Evolutionary conservation across 2,113 vertebrate species (phyloP), one percentile per base, ranked within the genome.

Genomic region (Laticauda laticaudata): DNA sequence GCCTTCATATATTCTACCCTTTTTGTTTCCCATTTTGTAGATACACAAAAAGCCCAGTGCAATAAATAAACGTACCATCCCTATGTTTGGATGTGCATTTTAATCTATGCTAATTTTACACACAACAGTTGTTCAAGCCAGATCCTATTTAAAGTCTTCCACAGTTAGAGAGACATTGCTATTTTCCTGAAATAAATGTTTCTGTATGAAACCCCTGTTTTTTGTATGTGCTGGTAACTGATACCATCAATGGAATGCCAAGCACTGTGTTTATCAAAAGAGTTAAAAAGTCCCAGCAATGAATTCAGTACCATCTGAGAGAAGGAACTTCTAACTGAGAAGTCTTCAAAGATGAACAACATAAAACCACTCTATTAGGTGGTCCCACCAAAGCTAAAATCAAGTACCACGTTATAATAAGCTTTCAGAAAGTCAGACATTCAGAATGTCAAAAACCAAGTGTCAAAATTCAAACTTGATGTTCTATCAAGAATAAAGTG

Each of bases 41-140:
- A 3, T 26, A 89, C 89, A 57, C 59, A 94, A 69, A 92, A 54
- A 94, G 91, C 89, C 94, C 90, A 93, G 95, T 90, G 15, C 94
- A 95, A 96, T 93, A 96, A 92, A 96, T 64, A 95, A 34, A 93
- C 88, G 89, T 94, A 90, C 56, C 45, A 86, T 81, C 91, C 93
- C 89, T 95, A 85, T 96, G 94, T 96, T 94, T 95, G 69, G 64
- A 93, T 92, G 55, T 93, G 94, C 96, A 97, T 97, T 96, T 97
- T 96, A 96, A 98, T 96, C 88, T 95, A 93, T 94, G 92, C 90
- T 97, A 97, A 97, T 97, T 97, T 97, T 96, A 97, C 90, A 93
- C 88, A 43, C 89, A 96, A 93, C 96, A 97, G 92, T 97, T 97
- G 95, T 95, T 95, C 90, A 93, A 96, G 91, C 94, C 97, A 96